These are phyloP conservation scores for Platorchestia sp. DNA, from an alignment of 1,140 invertebrate genomes.

Conservation along the genomic window DNA sequence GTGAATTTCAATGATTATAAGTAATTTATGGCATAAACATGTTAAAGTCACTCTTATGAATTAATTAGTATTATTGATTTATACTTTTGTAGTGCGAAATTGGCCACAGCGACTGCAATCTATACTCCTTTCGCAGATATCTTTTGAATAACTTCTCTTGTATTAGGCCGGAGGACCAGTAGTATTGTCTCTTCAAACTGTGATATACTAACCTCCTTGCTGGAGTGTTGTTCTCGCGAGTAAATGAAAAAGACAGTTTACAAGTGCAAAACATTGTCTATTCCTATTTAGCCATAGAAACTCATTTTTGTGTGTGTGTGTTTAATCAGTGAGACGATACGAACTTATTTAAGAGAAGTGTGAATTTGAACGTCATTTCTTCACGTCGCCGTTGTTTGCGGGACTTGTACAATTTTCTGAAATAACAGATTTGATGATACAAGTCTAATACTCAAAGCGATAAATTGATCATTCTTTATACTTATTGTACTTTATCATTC, in stretches of 20 bases:
- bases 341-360: background rate
- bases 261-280: conserved; percentile 46
- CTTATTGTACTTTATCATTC: background rate
- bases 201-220: background rate
- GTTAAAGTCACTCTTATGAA: background rate
- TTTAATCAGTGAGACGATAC: conserved; percentile 10
- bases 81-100: background rate
- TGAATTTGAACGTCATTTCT: background rate
- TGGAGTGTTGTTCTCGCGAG: background rate
- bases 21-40: background rate
- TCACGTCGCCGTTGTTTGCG: background rate
- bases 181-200: conserved; percentile 18
- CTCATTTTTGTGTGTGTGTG: background rate
- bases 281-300: conserved; percentile 22
- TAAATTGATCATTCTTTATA: background rate
- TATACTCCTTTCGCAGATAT: background rate
- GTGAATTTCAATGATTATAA: background rate
- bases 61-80: background rate
- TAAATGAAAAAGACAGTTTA: conserved; percentile 39
- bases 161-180: background rate
- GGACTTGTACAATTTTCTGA: background rate
- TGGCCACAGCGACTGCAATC: background rate
- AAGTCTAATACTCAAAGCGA: background rate
- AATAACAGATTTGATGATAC: background rate
- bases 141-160: background rate